Conservation (phyloP, 2,888 invertebrate species). For the Drosophila multiciliata region DNA sequence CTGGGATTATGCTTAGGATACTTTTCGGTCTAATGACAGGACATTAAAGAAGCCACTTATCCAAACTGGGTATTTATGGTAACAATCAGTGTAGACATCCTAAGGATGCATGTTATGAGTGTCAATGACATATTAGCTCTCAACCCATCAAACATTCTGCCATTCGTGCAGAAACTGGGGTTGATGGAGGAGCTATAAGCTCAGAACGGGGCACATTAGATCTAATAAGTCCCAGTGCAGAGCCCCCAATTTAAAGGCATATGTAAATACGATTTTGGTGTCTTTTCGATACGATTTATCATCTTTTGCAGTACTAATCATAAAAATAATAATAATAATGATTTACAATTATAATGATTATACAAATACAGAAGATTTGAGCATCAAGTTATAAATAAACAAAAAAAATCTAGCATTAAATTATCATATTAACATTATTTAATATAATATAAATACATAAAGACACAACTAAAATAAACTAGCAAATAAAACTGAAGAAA, state of each 20-base stretch:
- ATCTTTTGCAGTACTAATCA: constrained; percentile 60
- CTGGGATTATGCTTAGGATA: too few species aligned
- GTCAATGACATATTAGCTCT: too few species aligned
- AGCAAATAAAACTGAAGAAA: constrained; percentile 61
- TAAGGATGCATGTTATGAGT: too few species aligned
- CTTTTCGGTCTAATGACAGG: too few species aligned
- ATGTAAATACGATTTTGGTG: constrained; percentile 42
- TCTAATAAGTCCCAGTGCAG: too few species aligned
- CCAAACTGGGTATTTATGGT: too few species aligned
- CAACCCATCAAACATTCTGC: too few species aligned
- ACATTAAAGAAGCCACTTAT: too few species aligned
- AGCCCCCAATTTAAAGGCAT: constrained; percentile 19
- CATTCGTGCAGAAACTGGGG: too few species aligned
- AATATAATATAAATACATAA: constrained; percentile 60
- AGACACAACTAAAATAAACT: constrained; percentile 35
- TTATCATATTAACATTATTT: constrained; percentile 67
- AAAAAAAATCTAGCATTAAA: constrained; percentile 65
- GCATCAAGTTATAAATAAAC: constrained; percentile 54
- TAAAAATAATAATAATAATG: constrained; percentile 19
- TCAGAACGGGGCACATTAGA: too few species aligned
- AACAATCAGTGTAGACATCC: too few species aligned
- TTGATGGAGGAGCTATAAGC: too few species aligned
- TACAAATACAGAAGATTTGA: constrained; percentile 40
- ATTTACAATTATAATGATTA: constrained; percentile 41
- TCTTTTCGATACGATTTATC: constrained; percentile 44